Evolutionary conservation across 35 echinoderm and acorn worm species (phyloP).

Genomic region (Stichopus chloronotus): DNA sequence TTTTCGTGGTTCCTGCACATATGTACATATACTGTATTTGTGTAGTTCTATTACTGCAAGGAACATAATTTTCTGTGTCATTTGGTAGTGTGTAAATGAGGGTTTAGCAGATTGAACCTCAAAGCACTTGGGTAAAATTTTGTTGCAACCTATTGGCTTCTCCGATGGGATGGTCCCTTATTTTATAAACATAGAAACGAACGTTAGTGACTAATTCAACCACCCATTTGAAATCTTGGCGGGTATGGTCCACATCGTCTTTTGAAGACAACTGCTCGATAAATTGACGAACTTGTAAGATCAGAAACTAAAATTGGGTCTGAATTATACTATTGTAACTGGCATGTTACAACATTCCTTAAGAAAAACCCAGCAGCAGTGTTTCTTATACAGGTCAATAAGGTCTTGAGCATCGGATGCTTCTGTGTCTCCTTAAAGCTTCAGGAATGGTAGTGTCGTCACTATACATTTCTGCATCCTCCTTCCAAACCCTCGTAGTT

Average conservation of each 20-base stretch:
- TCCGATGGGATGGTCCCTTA: neutral
- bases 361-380: constrained; percentile 28
- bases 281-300: neutral
- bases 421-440: neutral
- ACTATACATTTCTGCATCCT: neutral
- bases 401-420: neutral
- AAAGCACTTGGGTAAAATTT: too few species aligned
- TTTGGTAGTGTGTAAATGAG: too few species aligned
- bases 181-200: neutral
- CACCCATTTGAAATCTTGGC: neutral
- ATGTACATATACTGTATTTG: too few species aligned
- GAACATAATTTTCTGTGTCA: too few species aligned
- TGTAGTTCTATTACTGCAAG: too few species aligned
- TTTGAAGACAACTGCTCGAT: neutral
- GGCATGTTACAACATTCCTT: neutral
- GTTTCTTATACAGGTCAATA: neutral
- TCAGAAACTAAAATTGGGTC: constrained; percentile 15
- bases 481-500: neutral
- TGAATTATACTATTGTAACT: neutral
- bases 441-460: neutral
- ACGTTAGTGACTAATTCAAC: constrained; percentile 13
- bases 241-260: neutral
- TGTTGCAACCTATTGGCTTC: too few species aligned
- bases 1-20: too few species aligned
- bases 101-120: too few species aligned